Base-by-base conservation (phyloP, 2,113 vertebrate genomes). In the Callaeas wilsoni region DNA sequence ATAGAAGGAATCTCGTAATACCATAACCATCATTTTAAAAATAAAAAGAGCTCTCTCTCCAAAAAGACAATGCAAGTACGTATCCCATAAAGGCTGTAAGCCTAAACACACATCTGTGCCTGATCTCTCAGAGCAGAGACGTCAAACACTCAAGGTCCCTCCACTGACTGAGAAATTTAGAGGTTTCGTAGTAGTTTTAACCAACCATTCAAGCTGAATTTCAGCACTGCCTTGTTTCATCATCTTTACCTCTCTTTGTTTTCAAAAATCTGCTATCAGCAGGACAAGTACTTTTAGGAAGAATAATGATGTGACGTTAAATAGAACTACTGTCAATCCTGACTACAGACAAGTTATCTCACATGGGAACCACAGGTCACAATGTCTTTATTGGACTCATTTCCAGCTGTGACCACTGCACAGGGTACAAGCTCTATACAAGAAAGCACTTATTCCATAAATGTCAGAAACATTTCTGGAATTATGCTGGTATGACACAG, bases 391-490 rank as follows among this genome's bases (percentile, higher is more conserved):
- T 2, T 26, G 30, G 41, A 62, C 1, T 3, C 37, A 29, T 64
- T 56, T 91, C 67, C 57, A 75, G 12, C 13, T 50, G 27, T 9
- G 52, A 59, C 15, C 35, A 50, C 3, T 21, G 27, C 22, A 32
- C 1, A 67, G 53, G 9, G 20, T n/a, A 32, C 13, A 59, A 70
- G 11, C 3, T 4, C 23, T n/a, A 21, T 1, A 6, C 3, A 47
- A 81, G 33, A 65, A 69, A 78, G 22, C 4, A 42, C 7, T 63
- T 56, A 65, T 16, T 57, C 41, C 18, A 55, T 19, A 64, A 65
- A 39, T 23, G 52, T 8, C 60, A 59, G 49, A 86, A 80, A 39
- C 29, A 35, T 22, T 56, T 35, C 62, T 52, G 56, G n/a, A 68
- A 32, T 22, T 32, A 33, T 4, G n/a, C 7, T 33, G 23, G 16